phyloP scores from a whole-genome alignment of 2,888 invertebrate species.

The Eupithecia vulgata region DNA sequence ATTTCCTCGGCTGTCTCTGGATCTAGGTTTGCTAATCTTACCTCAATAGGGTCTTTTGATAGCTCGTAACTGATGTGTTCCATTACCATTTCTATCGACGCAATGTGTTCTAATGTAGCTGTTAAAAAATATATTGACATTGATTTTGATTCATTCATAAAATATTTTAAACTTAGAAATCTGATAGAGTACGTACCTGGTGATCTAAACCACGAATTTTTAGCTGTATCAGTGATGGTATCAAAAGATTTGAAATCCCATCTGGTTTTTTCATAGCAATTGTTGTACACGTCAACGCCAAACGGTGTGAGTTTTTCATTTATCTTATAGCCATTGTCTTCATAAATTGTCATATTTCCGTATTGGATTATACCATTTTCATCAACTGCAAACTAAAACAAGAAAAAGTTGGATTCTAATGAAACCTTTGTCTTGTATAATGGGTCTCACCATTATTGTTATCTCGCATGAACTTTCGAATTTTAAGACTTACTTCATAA shows the following conservation, averaged over 20 bases:
- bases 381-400: slow-evolving; percentile 59
- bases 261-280: slow-evolving; percentile 58
- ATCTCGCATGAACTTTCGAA: not conserved
- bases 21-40: slow-evolving; percentile 81
- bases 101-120: slow-evolving; percentile 82
- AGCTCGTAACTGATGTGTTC: slow-evolving; percentile 84
- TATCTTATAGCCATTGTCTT: slow-evolving; percentile 74
- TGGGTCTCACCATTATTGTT: not conserved
- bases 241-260: slow-evolving; percentile 57
- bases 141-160: not conserved
- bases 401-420: not conserved
- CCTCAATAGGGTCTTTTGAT: slow-evolving; percentile 83
- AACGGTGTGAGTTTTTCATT: slow-evolving; percentile 55
- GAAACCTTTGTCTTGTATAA: too few relatives aligned
- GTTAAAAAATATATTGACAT: slow-evolving; percentile 31
- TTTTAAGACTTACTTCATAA: slow-evolving; percentile 65
- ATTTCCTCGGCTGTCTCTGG: slow-evolving; percentile 49
- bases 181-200: slow-evolving; percentile 55
- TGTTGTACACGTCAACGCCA: slow-evolving; percentile 47
- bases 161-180: not conserved
- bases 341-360: slow-evolving; percentile 73
- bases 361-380: slow-evolving; percentile 79
- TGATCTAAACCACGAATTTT: slow-evolving; percentile 63
- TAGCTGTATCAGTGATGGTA: slow-evolving; percentile 61
- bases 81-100: slow-evolving; percentile 84